Evolutionary conservation across 2,888 invertebrate species (phyloP).

Genomic region (Balanococcus diminutus): DNA sequence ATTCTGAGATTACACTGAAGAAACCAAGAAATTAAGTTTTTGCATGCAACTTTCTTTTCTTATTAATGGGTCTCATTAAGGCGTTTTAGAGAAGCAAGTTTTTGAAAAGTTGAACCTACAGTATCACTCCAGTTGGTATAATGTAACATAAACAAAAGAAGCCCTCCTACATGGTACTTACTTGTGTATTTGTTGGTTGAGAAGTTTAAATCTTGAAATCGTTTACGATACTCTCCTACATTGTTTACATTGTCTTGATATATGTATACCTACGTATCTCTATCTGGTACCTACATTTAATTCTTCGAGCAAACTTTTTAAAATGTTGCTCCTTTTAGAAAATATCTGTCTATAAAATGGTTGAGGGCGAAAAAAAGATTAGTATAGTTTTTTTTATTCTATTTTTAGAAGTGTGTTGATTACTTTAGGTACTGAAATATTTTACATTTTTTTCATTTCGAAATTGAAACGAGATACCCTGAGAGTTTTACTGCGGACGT

Average conservation of each 20-base stretch:
- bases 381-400: not conserved
- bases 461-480: too few species aligned
- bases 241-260: not conserved
- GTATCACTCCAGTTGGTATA: not conserved
- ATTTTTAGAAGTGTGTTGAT: not conserved
- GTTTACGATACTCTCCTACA: not conserved
- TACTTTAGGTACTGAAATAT: too few species aligned
- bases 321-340: not conserved
- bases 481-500: too few species aligned
- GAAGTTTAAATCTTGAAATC: not conserved
- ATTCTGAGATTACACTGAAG: not conserved
- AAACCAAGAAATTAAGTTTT: not conserved
- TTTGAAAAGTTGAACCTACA: not conserved
- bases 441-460: too few species aligned
- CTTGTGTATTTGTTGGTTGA: not conserved
- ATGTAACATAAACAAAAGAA: conserved; percentile 5
- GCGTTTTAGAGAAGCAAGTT: not conserved
- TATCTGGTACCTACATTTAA: not conserved
- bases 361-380: not conserved
- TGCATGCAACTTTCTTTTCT: not conserved
- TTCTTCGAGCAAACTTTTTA: not conserved
- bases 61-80: not conserved
- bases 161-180: not conserved
- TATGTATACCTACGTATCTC: too few species aligned
- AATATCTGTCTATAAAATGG: not conserved